Evolutionary conservation across 2,113 vertebrate species (phyloP).

Genomic region (Coreoperca whiteheadi): DNA sequence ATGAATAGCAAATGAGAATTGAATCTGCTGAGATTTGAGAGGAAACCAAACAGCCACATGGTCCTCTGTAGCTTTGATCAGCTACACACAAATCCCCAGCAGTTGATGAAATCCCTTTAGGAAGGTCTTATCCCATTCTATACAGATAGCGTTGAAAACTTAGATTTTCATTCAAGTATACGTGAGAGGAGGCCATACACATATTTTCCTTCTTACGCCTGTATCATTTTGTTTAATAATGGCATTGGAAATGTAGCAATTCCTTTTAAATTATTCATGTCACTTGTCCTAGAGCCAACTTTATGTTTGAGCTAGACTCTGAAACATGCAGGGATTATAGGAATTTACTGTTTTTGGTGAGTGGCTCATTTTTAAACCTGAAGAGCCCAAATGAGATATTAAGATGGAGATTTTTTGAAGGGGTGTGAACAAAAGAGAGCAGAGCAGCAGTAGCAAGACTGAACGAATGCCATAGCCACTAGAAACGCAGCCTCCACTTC

Average conservation of each 20-base stretch:
- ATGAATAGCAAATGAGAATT: slow-evolving; percentile 19
- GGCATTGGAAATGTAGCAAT: neutral
- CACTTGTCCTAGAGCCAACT: slow-evolving; percentile 25
- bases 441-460: neutral
- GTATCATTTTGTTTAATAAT: slow-evolving; percentile 2
- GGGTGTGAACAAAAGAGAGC: neutral
- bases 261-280: slow-evolving; percentile 16
- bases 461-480: neutral
- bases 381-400: neutral
- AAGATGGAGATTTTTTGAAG: neutral
- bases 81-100: slow-evolving; percentile 10
- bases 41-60: slow-evolving; percentile 30
- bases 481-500: slow-evolving; percentile 17
- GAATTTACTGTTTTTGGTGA: slow-evolving; percentile 15
- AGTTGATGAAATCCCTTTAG: slow-evolving; percentile 3
- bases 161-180: neutral
- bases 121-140: neutral
- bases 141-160: neutral
- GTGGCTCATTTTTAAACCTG: neutral
- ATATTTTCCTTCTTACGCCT: neutral
- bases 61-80: slow-evolving; percentile 19
- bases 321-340: slow-evolving; percentile 7
- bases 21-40: slow-evolving; percentile 22
- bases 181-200: neutral
- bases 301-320: neutral